Percentiles rank a stretch among this genome's conserved stretches.
These are phyloP conservation scores for Ormyrus rosae DNA, from an alignment of 2,888 invertebrate species.

Conservation along the genomic window DNA sequence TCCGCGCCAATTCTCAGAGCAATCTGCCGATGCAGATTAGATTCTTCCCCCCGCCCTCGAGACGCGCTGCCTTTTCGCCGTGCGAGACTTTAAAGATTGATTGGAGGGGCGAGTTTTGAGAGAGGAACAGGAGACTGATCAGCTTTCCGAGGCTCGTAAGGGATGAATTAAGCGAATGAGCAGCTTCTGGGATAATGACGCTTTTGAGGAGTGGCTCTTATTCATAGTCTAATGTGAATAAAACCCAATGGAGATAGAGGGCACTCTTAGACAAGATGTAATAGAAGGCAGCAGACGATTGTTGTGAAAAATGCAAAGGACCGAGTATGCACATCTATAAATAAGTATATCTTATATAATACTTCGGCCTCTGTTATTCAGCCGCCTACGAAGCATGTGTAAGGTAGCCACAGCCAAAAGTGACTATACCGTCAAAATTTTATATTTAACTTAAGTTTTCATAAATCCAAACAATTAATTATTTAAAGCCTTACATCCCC, in stretches of 20 bases:
- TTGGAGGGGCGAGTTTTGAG: slow-evolving; percentile 45
- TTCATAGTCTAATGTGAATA: slow-evolving; percentile 12
- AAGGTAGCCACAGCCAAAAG: no score
- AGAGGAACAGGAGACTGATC: background rate
- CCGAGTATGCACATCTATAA: no score
- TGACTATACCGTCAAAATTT: no score
- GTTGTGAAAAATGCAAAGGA: background rate
- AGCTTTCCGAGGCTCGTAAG: slow-evolving; percentile 6
- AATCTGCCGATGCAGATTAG: slow-evolving; percentile 76
- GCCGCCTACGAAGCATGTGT: no score
- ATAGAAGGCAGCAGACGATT: background rate
- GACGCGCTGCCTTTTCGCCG: background rate
- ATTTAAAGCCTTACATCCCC: no score
- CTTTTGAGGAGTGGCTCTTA: slow-evolving; percentile 27
- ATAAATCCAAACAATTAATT: no score
- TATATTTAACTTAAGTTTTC: background rate
- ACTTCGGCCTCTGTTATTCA: no score
- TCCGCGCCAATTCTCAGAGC: slow-evolving; percentile 75
- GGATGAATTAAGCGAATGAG: slow-evolving; percentile 36
- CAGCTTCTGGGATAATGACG: slow-evolving; percentile 42
- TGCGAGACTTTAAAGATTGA: slow-evolving; percentile 42
- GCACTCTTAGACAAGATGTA: background rate
- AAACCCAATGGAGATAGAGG: slow-evolving; percentile 13
- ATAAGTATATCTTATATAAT: no score
- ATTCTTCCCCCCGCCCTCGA: slow-evolving; percentile 52